phyloP scores from a whole-genome alignment of 1,140 invertebrate species.

The Hirudo medicinalis region DNA sequence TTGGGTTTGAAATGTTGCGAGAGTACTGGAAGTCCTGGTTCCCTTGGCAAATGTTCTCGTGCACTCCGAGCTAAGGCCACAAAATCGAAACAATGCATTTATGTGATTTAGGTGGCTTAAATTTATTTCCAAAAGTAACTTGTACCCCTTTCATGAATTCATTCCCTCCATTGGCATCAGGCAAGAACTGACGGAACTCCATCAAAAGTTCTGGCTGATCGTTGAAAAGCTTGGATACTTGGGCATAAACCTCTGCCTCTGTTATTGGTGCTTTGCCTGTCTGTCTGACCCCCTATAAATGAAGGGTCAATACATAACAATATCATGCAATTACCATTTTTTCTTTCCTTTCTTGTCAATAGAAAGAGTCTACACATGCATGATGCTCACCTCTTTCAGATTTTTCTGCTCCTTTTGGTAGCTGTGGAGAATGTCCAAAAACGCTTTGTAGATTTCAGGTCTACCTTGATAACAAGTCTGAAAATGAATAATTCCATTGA shows the following conservation, averaged over 20 bases:
- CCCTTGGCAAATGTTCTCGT: too few species aligned
- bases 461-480: constrained; percentile 91
- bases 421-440: constrained; percentile 93
- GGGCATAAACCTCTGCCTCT: constrained; percentile 15
- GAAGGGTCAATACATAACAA: too few species aligned
- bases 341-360: too few species aligned
- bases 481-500: constrained; percentile 20
- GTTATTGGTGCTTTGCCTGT: constrained; percentile 1
- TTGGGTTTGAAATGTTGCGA: too few species aligned
- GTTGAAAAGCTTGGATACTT: constrained; percentile 91
- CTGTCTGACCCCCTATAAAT: neutral
- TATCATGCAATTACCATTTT: too few species aligned
- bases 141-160: constrained; percentile 12
- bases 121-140: neutral
- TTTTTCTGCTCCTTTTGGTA: constrained; percentile 93
- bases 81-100: too few species aligned
- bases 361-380: neutral
- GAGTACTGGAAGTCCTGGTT: too few species aligned
- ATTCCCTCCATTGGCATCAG: constrained; percentile 50
- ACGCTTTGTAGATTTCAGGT: constrained; percentile 94
- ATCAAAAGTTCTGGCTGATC: constrained; percentile 88
- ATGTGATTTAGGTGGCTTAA: neutral
- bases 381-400: constrained; percentile 58
- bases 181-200: constrained; percentile 93
- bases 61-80: too few species aligned